A percentile compares a stretch with the other conserved stretches of the same genome.
Conservation (phyloP, 2,888 invertebrate species). For the Hoplodrina blanda region DNA sequence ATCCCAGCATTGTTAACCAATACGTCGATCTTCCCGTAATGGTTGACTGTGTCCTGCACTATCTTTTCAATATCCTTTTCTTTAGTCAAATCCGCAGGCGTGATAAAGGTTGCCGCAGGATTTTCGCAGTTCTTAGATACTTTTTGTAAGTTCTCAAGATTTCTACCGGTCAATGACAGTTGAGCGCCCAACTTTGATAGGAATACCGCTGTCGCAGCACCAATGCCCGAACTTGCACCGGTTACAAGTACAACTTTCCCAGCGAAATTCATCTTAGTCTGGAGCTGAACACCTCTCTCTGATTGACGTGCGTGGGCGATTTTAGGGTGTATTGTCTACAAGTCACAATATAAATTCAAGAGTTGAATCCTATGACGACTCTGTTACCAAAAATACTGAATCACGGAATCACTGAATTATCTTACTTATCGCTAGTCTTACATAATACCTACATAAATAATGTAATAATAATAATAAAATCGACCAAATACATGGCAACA, state of each 20-base stretch:
- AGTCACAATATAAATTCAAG: background rate
- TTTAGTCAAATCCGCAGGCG: slow-evolving; percentile 93
- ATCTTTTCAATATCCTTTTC: slow-evolving; percentile 94
- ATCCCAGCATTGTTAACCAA: slow-evolving; percentile 97
- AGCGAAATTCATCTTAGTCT: slow-evolving; percentile 89
- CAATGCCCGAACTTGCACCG: slow-evolving; percentile 96
- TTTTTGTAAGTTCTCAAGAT: slow-evolving; percentile 91
- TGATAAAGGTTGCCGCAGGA: slow-evolving; percentile 86
- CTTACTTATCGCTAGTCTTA: slow-evolving; percentile 63
- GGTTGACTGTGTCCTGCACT: slow-evolving; percentile 93
- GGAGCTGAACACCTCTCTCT: slow-evolving; percentile 28
- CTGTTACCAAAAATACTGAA: slow-evolving; percentile 1
- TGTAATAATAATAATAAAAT: too few relatives aligned
- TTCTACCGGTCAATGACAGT: slow-evolving; percentile 93
- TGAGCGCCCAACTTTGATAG: slow-evolving; percentile 94
- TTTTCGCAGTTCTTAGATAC: slow-evolving; percentile 81
- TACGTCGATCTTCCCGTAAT: slow-evolving; percentile 95
- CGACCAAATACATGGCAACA: too few relatives aligned
- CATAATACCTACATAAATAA: slow-evolving; percentile 30
- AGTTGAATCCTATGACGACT: background rate
- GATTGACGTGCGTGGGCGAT: slow-evolving; percentile 29
- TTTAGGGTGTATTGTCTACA: background rate
- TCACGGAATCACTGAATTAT: slow-evolving; percentile 39
- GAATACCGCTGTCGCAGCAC: slow-evolving; percentile 94
- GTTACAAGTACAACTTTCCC: slow-evolving; percentile 94